phyloP scores from a whole-genome alignment of 2,797 vertebrate species.

The Hylomyscus alleni region DNA sequence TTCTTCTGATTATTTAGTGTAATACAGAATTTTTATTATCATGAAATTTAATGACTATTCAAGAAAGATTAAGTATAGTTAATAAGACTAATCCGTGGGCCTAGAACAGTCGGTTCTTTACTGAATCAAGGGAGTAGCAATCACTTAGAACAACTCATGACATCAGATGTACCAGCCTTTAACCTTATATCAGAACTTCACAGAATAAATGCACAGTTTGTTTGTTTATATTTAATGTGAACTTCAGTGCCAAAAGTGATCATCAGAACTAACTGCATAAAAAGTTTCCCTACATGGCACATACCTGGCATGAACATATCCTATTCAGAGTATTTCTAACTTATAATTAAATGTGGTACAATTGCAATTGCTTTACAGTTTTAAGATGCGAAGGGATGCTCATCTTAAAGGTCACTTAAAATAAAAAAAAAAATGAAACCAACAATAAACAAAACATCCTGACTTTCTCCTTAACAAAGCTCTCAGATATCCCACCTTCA shows the following conservation, averaged over 20 bases:
- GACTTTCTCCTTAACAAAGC: background rate
- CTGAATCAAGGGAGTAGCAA: background rate
- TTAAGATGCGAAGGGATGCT: conserved; percentile 11
- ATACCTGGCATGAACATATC: background rate
- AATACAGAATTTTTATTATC: conserved; percentile 42
- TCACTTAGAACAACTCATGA: background rate
- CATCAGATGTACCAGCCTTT: background rate
- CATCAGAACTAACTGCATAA: background rate
- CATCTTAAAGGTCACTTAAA: background rate
- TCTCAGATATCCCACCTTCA: background rate
- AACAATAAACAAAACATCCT: background rate
- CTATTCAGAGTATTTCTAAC: background rate
- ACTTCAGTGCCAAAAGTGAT: background rate
- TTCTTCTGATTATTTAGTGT: conserved; percentile 43
- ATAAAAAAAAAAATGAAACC: background rate
- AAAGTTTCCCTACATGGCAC: background rate
- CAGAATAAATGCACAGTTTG: conserved; percentile 34
- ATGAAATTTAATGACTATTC: conserved; percentile 61
- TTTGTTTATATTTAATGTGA: conserved; percentile 20
- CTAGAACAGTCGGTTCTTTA: background rate
- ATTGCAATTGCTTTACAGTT: background rate
- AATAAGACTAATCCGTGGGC: background rate
- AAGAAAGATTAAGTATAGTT: conserved; percentile 9
- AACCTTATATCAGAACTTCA: conserved; percentile 10
- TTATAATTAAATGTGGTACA: background rate